Base-by-base conservation (phyloP, 2,797 vertebrate species). In the Myripristis jacobus region DNA sequence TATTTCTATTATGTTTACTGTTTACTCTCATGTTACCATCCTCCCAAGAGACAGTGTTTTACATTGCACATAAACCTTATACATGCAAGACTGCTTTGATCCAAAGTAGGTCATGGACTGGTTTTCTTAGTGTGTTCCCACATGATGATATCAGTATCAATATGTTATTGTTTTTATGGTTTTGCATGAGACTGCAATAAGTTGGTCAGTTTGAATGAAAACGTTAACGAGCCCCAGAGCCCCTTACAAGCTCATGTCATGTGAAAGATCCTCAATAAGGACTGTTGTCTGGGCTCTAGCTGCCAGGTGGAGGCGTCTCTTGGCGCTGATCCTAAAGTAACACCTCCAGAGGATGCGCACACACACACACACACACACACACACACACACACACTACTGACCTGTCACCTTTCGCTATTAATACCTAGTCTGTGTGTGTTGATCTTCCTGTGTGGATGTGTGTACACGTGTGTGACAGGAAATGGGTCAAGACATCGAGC, bases 401-500 rank as follows among this genome's bases (percentile, higher is more conserved):
- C 85, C 81, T 59, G 47, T 90, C 46, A 55, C 81, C 75, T 69
- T 64, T 54, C 73, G 58, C 88, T 90, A 90, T 89, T 76, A 83
- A 88, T 90, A 84, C 70, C 58, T 8, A 0, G 8, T 71, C 44
- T 76, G 43, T 68, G 55, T 83, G 54, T 87, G 75, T 81, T 80
- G 59, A 56, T 75, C 51, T 90, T 86, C 87, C 81, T 74, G 65
- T 81, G 57, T 79, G 73, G 57, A 10, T 81, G 75, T 82, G 62
- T 72, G 67, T 55, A 75, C 65, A 88, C 85, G 57, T 88, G 59
- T 68, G 62, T 62, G n/a, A 73, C 91, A 99, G 97, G 92, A 89
- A 61, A 90, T 94, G 84, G 79, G 94, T 65, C 88, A 75, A 53
- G 89, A 90, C 0, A 77, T 96, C 0, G 95, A 97, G 79, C 73